Conservation (phyloP, 2,113 vertebrate species). For the Ibidorhyncha struthersii region DNA sequence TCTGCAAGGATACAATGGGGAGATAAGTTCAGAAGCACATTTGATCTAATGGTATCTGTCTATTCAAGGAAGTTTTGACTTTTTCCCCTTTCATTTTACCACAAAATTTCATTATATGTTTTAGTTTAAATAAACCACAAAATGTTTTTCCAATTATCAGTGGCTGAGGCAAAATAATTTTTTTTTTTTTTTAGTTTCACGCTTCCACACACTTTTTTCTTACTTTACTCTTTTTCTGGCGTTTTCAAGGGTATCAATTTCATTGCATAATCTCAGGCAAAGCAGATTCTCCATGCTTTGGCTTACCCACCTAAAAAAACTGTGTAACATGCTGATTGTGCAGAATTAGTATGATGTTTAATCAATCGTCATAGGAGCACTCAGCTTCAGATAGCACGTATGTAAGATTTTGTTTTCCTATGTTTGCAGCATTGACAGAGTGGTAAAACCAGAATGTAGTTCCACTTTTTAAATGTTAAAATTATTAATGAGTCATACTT, state of each 20-base stretch:
- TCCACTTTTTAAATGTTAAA: background rate
- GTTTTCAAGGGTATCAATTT: conserved; percentile 15
- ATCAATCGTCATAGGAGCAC: background rate
- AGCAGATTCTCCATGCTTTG: conserved; percentile 31
- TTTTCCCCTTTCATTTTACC: background rate
- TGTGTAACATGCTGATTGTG: background rate
- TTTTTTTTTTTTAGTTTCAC: background rate
- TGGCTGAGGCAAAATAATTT: background rate
- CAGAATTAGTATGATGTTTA: conserved; percentile 19
- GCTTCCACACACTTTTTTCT: background rate
- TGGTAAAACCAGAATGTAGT: background rate
- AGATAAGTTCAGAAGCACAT: conserved; percentile 1
- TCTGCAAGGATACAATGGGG: background rate
- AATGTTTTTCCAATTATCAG: background rate
- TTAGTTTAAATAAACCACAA: background rate
- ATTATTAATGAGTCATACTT: background rate
- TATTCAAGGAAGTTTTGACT: background rate
- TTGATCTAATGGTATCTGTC: background rate
- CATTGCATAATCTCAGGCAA: background rate
- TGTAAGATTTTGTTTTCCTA: background rate
- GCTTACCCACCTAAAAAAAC: conserved; percentile 14
- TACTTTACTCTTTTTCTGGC: background rate
- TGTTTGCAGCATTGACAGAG: background rate
- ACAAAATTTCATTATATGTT: background rate
- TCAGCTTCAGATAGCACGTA: background rate